Percentiles rank a stretch among this genome's conserved stretches.
Evolutionary conservation across 64 coral and sea anemone species (phyloP).

Genomic region (Montipora cactus): DNA sequence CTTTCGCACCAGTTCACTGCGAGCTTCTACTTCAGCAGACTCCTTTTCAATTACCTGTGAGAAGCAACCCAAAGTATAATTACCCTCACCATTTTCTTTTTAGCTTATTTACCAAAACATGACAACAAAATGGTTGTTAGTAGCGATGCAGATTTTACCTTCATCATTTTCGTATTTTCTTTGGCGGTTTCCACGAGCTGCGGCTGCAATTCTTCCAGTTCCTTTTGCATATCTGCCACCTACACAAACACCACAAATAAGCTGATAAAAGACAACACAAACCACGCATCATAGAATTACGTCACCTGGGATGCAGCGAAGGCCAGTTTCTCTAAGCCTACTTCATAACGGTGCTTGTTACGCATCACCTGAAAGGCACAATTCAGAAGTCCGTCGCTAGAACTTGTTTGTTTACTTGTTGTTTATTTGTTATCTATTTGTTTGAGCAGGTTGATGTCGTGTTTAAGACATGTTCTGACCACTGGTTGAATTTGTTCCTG

Average conservation of each 20-base stretch:
- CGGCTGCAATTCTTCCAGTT: constrained; percentile 92
- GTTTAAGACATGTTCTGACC: too few species aligned
- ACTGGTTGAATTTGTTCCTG: too few species aligned
- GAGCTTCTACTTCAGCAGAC: constrained; percentile 97
- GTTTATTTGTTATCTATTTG: too few species aligned
- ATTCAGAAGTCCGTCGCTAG: neutral
- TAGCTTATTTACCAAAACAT: neutral
- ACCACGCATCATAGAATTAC: neutral
- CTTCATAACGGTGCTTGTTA: constrained; percentile 97
- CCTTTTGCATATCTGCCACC: constrained; percentile 98
- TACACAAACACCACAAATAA: constrained; percentile 33
- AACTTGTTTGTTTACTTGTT: too few species aligned
- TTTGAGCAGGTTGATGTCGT: too few species aligned
- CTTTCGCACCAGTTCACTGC: constrained; percentile 92
- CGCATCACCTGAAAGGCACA: constrained; percentile 81
- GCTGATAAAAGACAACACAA: neutral
- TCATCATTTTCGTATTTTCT: constrained; percentile 94
- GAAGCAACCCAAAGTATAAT: neutral
- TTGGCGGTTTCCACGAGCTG: constrained; percentile 89
- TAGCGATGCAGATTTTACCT: constrained; percentile 15
- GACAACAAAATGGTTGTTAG: neutral
- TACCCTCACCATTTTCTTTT: neutral
- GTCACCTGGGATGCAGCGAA: constrained; percentile 98
- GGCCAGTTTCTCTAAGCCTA: constrained; percentile 94
- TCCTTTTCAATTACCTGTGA: constrained; percentile 95